Conservation (phyloP, 1,140 invertebrate genomes). For the Drosophila funebris region DNA sequence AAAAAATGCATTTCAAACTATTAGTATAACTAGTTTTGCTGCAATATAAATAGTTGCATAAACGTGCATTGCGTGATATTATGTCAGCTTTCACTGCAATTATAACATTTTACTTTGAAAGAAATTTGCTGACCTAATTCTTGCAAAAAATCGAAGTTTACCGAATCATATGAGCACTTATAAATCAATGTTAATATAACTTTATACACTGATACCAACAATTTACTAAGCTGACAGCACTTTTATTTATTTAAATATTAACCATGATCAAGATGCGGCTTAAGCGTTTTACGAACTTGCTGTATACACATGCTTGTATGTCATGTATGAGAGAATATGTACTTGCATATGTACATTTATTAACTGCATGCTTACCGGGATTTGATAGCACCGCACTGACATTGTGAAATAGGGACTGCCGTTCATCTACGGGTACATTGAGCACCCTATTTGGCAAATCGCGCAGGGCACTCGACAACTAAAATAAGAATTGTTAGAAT, state of each 20-base stretch:
- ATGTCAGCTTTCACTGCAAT: background rate
- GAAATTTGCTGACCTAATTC: background rate
- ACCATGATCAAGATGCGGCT: background rate
- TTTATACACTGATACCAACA: background rate
- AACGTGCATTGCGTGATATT: background rate
- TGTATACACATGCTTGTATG: background rate
- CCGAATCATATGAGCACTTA: background rate
- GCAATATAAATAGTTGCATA: background rate
- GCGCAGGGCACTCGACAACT: constrained; percentile 88
- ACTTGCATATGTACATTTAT: background rate
- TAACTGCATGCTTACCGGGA: constrained; percentile 86
- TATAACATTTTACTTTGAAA: background rate
- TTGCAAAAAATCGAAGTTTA: background rate
- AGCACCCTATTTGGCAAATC: constrained; percentile 92
- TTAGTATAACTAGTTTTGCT: background rate
- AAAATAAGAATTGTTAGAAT: background rate
- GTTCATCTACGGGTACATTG: constrained; percentile 90
- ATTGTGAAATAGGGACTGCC: constrained; percentile 88
- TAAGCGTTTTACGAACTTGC: background rate
- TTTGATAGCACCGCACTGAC: constrained; percentile 89
- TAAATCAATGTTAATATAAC: background rate
- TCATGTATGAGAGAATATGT: background rate
- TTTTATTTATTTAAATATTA: background rate
- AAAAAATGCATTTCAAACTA: background rate
- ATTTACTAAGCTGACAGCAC: background rate